Base-by-base conservation (phyloP, 53 echinoderm and acorn worm genomes). In the Arbacia lixula region DNA sequence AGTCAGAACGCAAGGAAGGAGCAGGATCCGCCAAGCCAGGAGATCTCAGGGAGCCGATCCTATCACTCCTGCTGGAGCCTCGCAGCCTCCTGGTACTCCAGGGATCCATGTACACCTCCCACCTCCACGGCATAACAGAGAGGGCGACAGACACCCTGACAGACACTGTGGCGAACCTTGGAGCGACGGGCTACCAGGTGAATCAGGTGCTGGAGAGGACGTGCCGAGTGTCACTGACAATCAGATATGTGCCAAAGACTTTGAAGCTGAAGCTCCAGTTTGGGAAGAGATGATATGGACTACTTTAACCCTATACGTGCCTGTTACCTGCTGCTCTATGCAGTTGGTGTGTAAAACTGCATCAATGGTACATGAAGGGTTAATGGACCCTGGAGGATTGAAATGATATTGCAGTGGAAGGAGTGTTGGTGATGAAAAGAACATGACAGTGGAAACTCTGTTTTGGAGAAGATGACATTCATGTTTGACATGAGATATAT, bases 181-280 rank as follows among this genome's bases (percentile, higher is more conserved):
- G 66, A 36, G 36, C 46, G 56, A 91, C 83, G 6, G 88, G 84
- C 41, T 58, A 66, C n/a, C 40, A 29, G 19, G 39, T 56, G 37
- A 90, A 91, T 24, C 92, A 92, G 16, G 66, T 36, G 34, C 62
- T 97, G 66, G 57, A 78, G 14, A 87, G 97, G 76, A 88, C 82
- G 31, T 83, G 83, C 25, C 80, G 97, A 43, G 74, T 97, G 33
- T 97, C 97, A 11, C 85, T 97, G 17, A 97, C 97, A 0, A 94
- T 97, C 33, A 71, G 97, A 84, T 86, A 88, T 86, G 94, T 97
- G 32, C 97, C 97, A 30, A 97, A 94, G 73, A 91, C 92, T n/a
- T 68, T 97, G 60, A 91, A 94, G 82, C 41, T 94, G 41, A 77
- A 77, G 40, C 26, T 56, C 12, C 36, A 77, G 78, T 77, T 77